phyloP scores from a whole-genome alignment of 2,113 vertebrate species.

The Halichoeres trimaculatus region DNA sequence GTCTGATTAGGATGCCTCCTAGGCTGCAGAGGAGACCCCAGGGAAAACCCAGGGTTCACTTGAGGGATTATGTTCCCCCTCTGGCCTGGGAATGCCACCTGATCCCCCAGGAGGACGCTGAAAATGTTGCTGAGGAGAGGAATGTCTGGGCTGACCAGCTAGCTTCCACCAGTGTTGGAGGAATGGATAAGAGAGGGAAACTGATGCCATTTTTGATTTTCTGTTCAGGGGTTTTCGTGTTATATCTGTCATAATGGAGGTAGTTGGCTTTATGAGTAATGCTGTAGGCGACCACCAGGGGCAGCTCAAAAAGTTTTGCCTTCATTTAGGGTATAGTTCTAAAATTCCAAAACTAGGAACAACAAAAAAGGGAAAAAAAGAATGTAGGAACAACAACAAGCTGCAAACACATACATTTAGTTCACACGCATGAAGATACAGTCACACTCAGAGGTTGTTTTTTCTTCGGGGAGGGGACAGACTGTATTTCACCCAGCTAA shows the following conservation, averaged over 20 bases:
- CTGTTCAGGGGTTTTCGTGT: too few relatives aligned
- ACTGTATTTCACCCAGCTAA: conserved; percentile 50
- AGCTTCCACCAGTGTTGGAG: too few relatives aligned
- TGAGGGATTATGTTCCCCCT: neutral
- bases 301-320: too few relatives aligned
- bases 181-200: neutral
- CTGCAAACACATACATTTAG: conserved; percentile 10
- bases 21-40: neutral
- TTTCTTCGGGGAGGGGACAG: conserved; percentile 48
- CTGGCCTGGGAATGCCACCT: neutral
- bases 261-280: too few relatives aligned
- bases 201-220: neutral
- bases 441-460: conserved; percentile 1
- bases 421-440: conserved; percentile 2
- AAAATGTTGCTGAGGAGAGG: neutral
- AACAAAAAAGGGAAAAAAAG: too few relatives aligned
- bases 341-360: too few relatives aligned
- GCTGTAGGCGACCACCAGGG: too few relatives aligned
- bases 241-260: too few relatives aligned
- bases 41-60: neutral
- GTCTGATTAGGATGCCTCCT: neutral
- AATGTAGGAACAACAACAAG: too few relatives aligned
- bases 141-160: neutral
- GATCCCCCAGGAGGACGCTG: neutral
- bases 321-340: too few relatives aligned